Conservation (phyloP, 2,888 invertebrate species). For the Thymelicus sylvestris region DNA sequence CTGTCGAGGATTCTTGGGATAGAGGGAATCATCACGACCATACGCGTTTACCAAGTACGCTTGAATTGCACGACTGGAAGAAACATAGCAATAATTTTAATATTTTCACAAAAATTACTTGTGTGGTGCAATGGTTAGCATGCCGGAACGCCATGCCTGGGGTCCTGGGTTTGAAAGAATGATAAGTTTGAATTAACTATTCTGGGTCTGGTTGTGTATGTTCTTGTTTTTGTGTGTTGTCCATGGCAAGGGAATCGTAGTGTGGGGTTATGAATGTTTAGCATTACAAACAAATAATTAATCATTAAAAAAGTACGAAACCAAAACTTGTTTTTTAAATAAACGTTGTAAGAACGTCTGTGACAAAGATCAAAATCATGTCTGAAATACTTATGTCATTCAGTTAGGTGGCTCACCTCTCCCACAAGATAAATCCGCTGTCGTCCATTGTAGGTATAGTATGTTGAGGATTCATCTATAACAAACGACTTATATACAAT, state of each 20-base stretch:
- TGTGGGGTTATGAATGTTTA: too few species aligned
- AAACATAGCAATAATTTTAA: not conserved
- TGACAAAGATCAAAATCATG: not conserved
- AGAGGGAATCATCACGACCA: slow-evolving; percentile 86
- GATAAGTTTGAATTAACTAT: too few species aligned
- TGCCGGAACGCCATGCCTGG: too few species aligned
- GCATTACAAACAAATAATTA: too few species aligned
- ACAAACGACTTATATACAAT: slow-evolving; percentile 24
- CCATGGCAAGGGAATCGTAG: too few species aligned
- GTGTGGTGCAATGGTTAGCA: too few species aligned
- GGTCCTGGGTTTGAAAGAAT: too few species aligned
- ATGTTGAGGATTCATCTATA: slow-evolving; percentile 89
- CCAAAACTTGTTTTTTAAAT: too few species aligned
- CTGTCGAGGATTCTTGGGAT: slow-evolving; percentile 86
- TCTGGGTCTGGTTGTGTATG: too few species aligned
- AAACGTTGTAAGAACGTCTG: not conserved
- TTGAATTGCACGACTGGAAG: slow-evolving; percentile 87
- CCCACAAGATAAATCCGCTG: slow-evolving; percentile 88
- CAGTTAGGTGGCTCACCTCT: slow-evolving; percentile 2
- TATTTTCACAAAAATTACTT: too few species aligned
- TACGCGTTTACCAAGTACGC: slow-evolving; percentile 87
- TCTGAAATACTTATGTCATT: not conserved
- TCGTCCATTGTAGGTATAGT: slow-evolving; percentile 90
- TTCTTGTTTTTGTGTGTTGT: too few species aligned
- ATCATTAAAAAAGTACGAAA: too few species aligned